Evolutionary conservation across 2,797 vertebrate species (phyloP).

Genomic region (Bryconaethiops microstoma): DNA sequence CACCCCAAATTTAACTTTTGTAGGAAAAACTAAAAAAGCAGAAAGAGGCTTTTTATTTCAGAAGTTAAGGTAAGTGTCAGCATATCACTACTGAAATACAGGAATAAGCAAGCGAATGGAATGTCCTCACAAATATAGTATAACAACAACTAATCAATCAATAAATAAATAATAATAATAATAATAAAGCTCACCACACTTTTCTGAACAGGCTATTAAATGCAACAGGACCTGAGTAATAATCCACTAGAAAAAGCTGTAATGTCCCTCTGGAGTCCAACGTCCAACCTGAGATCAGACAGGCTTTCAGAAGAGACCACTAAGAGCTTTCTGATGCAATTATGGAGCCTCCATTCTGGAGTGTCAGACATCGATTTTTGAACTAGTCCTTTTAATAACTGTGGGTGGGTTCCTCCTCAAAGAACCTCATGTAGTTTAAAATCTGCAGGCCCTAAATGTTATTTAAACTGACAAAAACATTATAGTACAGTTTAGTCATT

Average conservation of each 20-base stretch:
- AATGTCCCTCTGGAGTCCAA: conserved; percentile 37
- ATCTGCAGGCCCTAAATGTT: too few relatives aligned
- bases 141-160: not conserved
- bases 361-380: conserved; percentile 32
- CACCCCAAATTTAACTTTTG: too few relatives aligned
- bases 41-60: too few relatives aligned
- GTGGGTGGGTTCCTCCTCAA: not conserved
- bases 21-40: too few relatives aligned
- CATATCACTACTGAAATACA: too few relatives aligned
- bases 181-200: too few relatives aligned
- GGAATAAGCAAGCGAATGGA: too few relatives aligned
- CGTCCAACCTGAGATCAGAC: conserved; percentile 7
- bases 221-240: not conserved
- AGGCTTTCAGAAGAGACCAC: conserved; percentile 28
- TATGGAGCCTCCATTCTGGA: conserved; percentile 33
- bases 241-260: not conserved
- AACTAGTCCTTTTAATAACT: conserved; percentile 27
- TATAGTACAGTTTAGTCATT: too few relatives aligned
- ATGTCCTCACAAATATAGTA: too few relatives aligned
- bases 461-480: too few relatives aligned
- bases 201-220: not conserved
- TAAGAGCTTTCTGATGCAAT: conserved; percentile 61
- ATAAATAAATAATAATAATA: too few relatives aligned
- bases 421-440: not conserved
- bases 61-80: too few relatives aligned